These are phyloP conservation scores for Tenthredo mesomela DNA, from an alignment of 2,888 invertebrate species.

Conservation along the genomic window DNA sequence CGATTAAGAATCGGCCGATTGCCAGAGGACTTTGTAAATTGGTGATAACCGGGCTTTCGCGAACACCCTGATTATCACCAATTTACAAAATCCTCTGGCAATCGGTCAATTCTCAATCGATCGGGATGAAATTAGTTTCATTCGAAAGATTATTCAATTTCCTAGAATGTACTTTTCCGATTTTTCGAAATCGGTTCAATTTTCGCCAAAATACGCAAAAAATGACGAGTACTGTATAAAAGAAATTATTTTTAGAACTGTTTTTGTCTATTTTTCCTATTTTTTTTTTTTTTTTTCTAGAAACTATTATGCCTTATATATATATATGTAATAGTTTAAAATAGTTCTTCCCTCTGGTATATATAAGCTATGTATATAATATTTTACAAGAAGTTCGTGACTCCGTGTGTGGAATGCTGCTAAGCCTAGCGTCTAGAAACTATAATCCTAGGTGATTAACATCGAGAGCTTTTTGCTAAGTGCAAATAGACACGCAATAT, in stretches of 20 bases:
- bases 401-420: slow-evolving; percentile 48
- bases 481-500: slow-evolving; percentile 71
- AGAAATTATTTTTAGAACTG: background rate
- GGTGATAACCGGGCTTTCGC: no score
- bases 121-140: no score
- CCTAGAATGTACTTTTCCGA: no score
- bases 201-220: no score
- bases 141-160: no score
- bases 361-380: background rate
- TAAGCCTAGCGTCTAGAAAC: slow-evolving; percentile 50
- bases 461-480: slow-evolving; percentile 64
- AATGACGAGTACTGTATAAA: background rate
- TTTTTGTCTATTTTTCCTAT: background rate
- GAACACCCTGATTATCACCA: no score
- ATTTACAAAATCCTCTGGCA: no score
- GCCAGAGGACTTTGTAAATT: no score
- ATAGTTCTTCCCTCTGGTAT: background rate
- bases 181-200: no score
- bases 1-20: no score
- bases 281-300: background rate
- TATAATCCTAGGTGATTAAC: slow-evolving; percentile 70
- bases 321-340: background rate
- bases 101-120: no score
- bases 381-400: slow-evolving; percentile 55
- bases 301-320: background rate